Conservation (phyloP, 2,888 invertebrate genomes). For the Agrypnus murinus region DNA sequence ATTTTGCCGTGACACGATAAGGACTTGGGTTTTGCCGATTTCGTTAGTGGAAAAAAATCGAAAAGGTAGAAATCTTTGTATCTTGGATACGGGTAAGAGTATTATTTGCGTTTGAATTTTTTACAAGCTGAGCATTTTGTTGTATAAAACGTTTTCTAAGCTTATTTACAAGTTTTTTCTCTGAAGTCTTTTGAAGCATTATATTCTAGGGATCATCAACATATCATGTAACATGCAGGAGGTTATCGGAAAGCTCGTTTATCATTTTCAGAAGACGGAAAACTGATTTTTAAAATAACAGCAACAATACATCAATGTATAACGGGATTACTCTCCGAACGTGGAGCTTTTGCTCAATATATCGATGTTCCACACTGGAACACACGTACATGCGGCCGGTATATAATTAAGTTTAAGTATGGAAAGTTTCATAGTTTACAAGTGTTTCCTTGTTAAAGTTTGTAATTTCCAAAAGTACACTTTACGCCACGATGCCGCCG, state of each 20-base stretch:
- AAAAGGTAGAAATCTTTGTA: too few relatives aligned
- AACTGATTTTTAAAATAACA: conserved; percentile 37
- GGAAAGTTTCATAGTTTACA: conserved; percentile 16
- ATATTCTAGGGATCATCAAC: conserved; percentile 40
- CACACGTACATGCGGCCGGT: conserved; percentile 3
- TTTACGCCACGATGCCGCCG: conserved; percentile 18
- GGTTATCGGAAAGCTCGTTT: conserved; percentile 38
- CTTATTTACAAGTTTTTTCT: conserved; percentile 30
- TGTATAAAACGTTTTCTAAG: conserved; percentile 12
- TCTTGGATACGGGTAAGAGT: not conserved
- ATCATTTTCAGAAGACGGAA: conserved; percentile 37
- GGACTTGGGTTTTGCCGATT: too few relatives aligned
- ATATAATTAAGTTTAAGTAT: conserved; percentile 24
- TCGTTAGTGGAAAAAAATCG: too few relatives aligned
- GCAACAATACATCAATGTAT: conserved; percentile 27
- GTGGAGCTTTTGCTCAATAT: conserved; percentile 14
- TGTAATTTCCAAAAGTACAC: conserved; percentile 27
- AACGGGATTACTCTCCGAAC: conserved; percentile 15
- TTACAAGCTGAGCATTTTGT: conserved; percentile 16
- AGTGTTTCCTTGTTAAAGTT: conserved; percentile 20
- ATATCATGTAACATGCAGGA: conserved; percentile 40
- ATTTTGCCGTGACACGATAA: too few relatives aligned
- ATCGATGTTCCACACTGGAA: conserved; percentile 1
- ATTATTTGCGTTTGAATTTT: conserved; percentile 20
- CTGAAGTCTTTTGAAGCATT: conserved; percentile 25